phyloP scores from a whole-genome alignment of 2,797 vertebrate species.

The Melanotaenia boesemani region DNA sequence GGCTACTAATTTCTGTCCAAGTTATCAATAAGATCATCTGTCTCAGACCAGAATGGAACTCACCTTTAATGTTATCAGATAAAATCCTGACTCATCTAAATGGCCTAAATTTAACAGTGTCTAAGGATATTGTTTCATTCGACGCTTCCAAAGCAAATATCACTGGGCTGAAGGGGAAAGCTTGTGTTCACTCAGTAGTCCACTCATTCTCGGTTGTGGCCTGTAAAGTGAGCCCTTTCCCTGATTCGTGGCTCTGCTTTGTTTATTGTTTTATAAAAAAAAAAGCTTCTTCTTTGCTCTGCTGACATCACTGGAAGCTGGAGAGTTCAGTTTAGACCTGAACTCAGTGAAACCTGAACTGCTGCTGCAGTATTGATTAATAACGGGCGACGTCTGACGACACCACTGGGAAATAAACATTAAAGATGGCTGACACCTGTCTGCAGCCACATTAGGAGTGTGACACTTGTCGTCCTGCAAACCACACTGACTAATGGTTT shows the following conservation, averaged over 20 bases:
- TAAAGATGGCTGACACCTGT: conserved; percentile 78
- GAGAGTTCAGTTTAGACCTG: conserved; percentile 45
- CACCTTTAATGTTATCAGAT: background rate
- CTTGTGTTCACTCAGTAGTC: background rate
- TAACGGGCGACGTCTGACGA: conserved; percentile 62
- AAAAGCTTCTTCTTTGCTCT: conserved; percentile 44
- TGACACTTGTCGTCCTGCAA: conserved; percentile 13
- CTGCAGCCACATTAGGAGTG: conserved; percentile 37
- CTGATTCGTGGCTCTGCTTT: conserved; percentile 54
- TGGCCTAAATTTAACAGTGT: background rate
- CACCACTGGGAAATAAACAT: conserved; percentile 70
- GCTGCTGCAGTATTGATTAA: conserved; percentile 65
- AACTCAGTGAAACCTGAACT: conserved; percentile 58
- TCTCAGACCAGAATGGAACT: background rate
- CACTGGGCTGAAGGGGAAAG: background rate
- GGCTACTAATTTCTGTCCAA: too few relatives aligned
- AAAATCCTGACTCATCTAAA: background rate
- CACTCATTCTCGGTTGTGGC: conserved; percentile 30
- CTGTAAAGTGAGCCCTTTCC: conserved; percentile 51
- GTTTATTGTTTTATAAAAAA: conserved; percentile 75
- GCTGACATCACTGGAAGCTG: conserved; percentile 56
- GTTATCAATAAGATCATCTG: too few relatives aligned
- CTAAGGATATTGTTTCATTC: conserved; percentile 17
- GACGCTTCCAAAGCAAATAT: conserved; percentile 30
- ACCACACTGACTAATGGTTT: conserved; percentile 6